Percentiles rank a stretch among this genome's conserved stretches.
phyloP scores from a whole-genome alignment of 2,888 invertebrate genomes.

The Catocala nupta region DNA sequence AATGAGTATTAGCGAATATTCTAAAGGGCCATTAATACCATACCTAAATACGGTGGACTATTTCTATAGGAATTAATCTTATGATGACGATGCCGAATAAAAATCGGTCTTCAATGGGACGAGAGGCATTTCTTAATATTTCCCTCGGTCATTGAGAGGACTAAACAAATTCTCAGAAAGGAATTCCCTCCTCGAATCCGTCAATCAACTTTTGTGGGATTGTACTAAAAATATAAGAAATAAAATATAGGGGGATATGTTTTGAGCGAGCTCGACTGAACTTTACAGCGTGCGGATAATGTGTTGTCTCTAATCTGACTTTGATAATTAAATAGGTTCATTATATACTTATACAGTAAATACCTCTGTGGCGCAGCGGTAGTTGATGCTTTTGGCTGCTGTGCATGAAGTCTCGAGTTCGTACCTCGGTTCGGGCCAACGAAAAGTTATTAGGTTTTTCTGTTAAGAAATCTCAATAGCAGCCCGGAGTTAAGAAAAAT shows the following conservation, averaged over 20 bases:
- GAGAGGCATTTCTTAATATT: slow-evolving; percentile 70
- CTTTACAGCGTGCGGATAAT: no score
- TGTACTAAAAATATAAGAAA: slow-evolving; percentile 68
- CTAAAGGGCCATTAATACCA: slow-evolving; percentile 46
- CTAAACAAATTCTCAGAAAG: slow-evolving; percentile 78
- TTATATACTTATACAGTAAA: no score
- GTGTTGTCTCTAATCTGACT: no score
- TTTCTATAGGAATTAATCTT: slow-evolving; percentile 57
- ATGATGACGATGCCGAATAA: slow-evolving; percentile 57
- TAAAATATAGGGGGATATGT: slow-evolving; percentile 35
- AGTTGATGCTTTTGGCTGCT: no score
- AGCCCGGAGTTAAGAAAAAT: no score
- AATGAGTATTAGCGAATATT: slow-evolving; percentile 50
- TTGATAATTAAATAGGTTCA: no score
- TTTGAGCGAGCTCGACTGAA: slow-evolving; percentile 11
- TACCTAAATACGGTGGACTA: slow-evolving; percentile 48
- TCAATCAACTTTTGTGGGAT: slow-evolving; percentile 79
- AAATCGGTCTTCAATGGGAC: slow-evolving; percentile 61
- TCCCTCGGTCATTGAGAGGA: slow-evolving; percentile 66
- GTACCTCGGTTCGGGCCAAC: no score
- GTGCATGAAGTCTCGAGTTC: no score
- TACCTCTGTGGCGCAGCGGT: no score
- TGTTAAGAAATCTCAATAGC: no score
- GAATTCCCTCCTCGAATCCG: slow-evolving; percentile 72
- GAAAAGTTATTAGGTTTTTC: no score